Evolutionary conservation across 2,797 vertebrate species (phyloP).

Genomic region (Sparidentex hasta): DNA sequence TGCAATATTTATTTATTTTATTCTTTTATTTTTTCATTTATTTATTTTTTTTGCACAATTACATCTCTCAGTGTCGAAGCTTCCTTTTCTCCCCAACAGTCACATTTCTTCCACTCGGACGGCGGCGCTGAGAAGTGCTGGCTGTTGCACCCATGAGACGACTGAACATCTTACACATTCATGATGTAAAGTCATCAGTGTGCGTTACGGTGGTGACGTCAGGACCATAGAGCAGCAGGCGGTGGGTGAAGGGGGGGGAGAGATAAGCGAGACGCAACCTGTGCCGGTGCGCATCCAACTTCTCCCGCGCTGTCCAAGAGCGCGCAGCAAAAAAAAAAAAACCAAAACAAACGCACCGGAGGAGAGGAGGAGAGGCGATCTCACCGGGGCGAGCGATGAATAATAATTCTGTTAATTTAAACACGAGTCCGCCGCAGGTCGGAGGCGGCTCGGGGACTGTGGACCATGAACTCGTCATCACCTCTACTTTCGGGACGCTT

Average conservation of each 20-base stretch:
- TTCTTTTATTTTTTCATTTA: no score
- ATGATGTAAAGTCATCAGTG: not conserved
- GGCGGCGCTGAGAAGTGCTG: not conserved
- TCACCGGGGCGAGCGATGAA: conserved; percentile 70
- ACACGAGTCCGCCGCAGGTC: conserved; percentile 60
- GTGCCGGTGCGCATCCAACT: conserved; percentile 67
- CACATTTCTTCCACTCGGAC: no score
- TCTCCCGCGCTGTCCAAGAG: conserved; percentile 24
- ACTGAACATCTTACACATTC: not conserved
- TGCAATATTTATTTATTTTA: not conserved
- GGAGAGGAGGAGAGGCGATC: not conserved
- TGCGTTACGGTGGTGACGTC: conserved; percentile 74
- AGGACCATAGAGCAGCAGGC: conserved; percentile 59
- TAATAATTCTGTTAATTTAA: conserved; percentile 74
- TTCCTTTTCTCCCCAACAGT: not conserved
- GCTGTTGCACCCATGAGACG: not conserved
- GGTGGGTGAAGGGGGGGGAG: conserved; percentile 23
- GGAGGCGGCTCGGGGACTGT: conserved; percentile 66
- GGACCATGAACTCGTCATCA: conserved; percentile 87
- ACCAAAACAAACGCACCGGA: no score
- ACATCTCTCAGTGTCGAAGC: not conserved
- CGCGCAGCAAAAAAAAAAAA: no score
- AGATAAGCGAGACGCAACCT: conserved; percentile 35
- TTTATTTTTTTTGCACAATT: not conserved
- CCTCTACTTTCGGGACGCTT: conserved; percentile 90